A percentile compares a stretch with the other conserved stretches of the same genome.
Evolutionary conservation across 2,113 vertebrate species (phyloP).

Genomic region (Pachypanchax playfairii): DNA sequence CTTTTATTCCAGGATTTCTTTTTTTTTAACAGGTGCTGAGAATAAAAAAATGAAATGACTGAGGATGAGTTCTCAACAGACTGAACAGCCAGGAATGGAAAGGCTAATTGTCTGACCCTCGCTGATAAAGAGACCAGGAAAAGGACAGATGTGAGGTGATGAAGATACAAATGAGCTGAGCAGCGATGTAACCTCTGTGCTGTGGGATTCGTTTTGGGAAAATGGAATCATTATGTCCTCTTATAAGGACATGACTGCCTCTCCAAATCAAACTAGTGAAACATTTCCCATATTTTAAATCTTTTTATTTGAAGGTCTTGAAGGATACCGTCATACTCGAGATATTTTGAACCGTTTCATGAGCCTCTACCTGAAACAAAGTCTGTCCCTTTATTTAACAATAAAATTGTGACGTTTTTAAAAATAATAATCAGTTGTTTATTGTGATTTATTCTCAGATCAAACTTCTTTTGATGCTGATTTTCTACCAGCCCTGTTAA

Average conservation of each 20-base stretch:
- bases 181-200: background rate
- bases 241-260: background rate
- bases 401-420: too few species aligned
- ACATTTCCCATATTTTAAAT: background rate
- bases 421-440: too few species aligned
- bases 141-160: background rate
- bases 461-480: too few species aligned
- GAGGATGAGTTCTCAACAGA: background rate
- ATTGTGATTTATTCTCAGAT: too few species aligned
- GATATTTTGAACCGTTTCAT: too few species aligned
- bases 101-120: background rate
- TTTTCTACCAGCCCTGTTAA: too few species aligned
- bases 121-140: background rate
- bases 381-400: too few species aligned
- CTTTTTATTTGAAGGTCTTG: background rate
- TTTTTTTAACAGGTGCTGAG: background rate
- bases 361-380: too few species aligned
- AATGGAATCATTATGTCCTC: constrained; percentile 1
- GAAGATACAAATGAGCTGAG: background rate
- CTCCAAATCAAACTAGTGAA: background rate
- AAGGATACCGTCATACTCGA: background rate
- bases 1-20: background rate
- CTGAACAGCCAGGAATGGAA: background rate
- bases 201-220: background rate
- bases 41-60: background rate